Percentiles rank a stretch among this genome's conserved stretches.
Evolutionary conservation across 1,140 invertebrate species (phyloP).

Genomic region (Sesamia nonagrioides): DNA sequence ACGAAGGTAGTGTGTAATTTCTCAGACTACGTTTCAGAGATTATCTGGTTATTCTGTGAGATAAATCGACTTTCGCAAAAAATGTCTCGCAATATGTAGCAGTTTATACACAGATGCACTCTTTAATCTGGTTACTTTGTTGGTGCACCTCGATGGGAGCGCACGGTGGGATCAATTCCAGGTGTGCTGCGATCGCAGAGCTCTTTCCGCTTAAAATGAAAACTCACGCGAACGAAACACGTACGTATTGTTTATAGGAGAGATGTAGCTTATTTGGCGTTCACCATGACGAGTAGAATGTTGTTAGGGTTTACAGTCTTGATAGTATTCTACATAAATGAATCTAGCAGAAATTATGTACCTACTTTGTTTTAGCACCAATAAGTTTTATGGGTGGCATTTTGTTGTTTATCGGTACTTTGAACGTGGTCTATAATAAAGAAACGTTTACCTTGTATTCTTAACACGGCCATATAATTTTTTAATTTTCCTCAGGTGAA

Average conservation of each 20-base stretch:
- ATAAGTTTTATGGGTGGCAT: not conserved
- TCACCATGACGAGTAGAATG: conserved; percentile 22
- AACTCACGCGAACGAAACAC: conserved; percentile 35
- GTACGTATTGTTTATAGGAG: conserved; percentile 38
- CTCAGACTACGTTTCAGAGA: not conserved
- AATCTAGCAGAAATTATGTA: not conserved
- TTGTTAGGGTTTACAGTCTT: conserved; percentile 1
- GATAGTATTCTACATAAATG: conserved; percentile 15
- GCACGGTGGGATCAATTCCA: conserved; percentile 36
- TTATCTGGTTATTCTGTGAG: not conserved
- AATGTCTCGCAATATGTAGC: conserved; percentile 23
- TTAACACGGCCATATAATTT: not conserved
- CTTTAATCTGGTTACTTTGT: conserved; percentile 26
- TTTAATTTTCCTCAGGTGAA: not conserved
- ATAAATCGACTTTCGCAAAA: not conserved
- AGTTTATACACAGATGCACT: conserved; percentile 23
- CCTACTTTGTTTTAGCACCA: not conserved
- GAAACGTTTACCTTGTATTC: not conserved
- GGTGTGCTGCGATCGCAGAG: conserved; percentile 7
- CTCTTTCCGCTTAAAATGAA: conserved; percentile 34
- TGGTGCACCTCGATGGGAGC: conserved; percentile 21
- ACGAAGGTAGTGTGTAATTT: not conserved
- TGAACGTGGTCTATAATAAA: not conserved
- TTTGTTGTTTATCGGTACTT: not conserved
- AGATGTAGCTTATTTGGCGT: conserved; percentile 29